Percentiles rank a stretch among this genome's conserved stretches.
These are phyloP conservation scores for Bombycilla garrulus DNA, from an alignment of 2,113 vertebrate genomes.

Conservation along the genomic window DNA sequence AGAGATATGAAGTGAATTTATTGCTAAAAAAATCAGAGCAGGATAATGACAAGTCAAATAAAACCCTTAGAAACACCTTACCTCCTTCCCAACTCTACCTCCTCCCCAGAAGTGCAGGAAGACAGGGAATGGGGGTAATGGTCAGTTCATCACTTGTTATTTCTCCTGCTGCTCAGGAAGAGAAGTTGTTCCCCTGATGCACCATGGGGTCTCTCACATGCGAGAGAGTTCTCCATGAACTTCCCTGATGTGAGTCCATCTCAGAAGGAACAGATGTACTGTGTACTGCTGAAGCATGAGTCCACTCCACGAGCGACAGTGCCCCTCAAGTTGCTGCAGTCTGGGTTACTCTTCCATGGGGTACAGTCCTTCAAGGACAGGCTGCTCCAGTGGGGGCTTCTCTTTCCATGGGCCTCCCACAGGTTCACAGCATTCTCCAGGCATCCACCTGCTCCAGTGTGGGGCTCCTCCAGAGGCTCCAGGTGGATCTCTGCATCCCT, in stretches of 20 bases:
- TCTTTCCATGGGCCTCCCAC: no score
- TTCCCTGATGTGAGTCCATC: accelerated
- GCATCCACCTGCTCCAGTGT: background rate
- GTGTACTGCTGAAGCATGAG: background rate
- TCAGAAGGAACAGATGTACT: accelerated
- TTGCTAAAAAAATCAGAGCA: background rate
- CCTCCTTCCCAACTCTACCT: background rate
- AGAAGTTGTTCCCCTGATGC: background rate
- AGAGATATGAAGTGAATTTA: background rate
- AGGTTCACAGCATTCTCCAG: background rate
- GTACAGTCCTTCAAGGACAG: background rate
- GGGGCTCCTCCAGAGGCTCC: background rate
- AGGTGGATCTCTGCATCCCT: background rate
- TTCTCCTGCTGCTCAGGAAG: background rate
- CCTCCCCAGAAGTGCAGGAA: background rate
- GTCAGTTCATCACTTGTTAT: background rate
- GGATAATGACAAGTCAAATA: background rate
- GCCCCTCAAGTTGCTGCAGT: accelerated
- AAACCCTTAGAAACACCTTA: background rate
- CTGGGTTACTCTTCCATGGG: background rate
- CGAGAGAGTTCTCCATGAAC: background rate
- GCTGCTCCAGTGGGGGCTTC: background rate
- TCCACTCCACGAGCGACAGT: background rate
- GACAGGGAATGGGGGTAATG: background rate
- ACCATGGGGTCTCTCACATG: accelerated